Base-by-base conservation (phyloP, 2,113 vertebrate species). In the Scomber colias region DNA sequence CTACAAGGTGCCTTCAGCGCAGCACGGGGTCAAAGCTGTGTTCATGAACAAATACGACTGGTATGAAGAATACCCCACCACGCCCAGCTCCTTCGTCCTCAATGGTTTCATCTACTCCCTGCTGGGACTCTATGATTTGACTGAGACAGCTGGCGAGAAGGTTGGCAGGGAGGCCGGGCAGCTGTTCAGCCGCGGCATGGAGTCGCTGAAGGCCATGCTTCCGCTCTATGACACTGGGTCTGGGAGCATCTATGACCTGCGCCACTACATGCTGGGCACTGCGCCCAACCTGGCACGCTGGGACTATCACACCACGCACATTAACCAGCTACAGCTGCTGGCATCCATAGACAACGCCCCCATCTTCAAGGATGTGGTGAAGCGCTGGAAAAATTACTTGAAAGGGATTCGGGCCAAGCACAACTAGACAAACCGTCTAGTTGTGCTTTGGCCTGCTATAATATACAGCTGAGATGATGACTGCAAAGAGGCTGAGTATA, bases 241-340 rank as follows among this genome's bases (percentile, higher is more conserved):
- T 0, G 98, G 98, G 16, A 97, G 96, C 89, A 96, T 99, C 92
- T 99, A 99, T 0, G 98, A 99, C 95, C 96, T 99, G 10, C 95
- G 98, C 15, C 98, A 99, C 95, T 98, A 97, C 94, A 97, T 97
- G 95, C 91, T 99, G 1, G 97, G 97, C 89, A 95, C 95, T 0
- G 97, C 98, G 1, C 98, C 98, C 92, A 99, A 99, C 94, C 92
- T 99, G 92, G 98, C 98, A 0, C 98, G 98, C 35, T 99, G 98
- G 98, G 98, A 99, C 93, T 99, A 99, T 72, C 98, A 99, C 92
- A 99, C 98, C 83, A 99, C 98, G 3, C 98, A 99, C 96, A 99
- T 99, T 90, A 99, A 99, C 92, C 98, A 99, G 92, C 96, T 99
- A 48, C 98, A 99, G 93, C 96, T 99, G 60, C 95, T 99, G 65